Evolutionary conservation across 2,113 vertebrate genomes (phyloP), one percentile per base, ranked within the genome.

Genomic region (Taurulus bubalis): DNA sequence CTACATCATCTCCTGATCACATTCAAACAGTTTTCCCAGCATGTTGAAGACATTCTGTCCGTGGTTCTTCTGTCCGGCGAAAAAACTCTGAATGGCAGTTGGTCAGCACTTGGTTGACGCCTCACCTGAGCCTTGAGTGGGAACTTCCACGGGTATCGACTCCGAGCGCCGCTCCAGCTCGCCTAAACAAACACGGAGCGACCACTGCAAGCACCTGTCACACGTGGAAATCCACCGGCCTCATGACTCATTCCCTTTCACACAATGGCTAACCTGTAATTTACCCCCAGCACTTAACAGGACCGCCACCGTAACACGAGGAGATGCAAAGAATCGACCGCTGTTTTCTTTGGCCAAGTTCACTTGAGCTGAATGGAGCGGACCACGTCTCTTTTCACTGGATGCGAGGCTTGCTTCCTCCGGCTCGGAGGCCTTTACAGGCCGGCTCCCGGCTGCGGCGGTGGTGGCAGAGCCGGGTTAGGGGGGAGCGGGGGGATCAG

Each of bases 321-420:
- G 75, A 87, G 63, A 80, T 77, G 78, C 80, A 67, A 87, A 90
- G 71, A 87, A 81, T 77, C 70, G n/a, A 47, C 70, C 28, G 10
- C 69, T 92, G 90, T 92, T 93, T 90, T 92, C 85, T 88, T 94
- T 92, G 82, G 85, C 84, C 87, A 90, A 91, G 89, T 92, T 92
- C 90, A 87, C 72, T 89, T 87, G 88, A 90, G 86, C 90, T 89
- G 79, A 94, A 94, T 92, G 86, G 85, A 91, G 83, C 1, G 26
- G 84, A 87, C 85, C 68, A 75, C 80, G 87, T 47, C 80, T 87
- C 82, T 88, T 87, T 85, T 90, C 77, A 85, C 63, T 73, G 80
- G 82, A 90, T 83, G 85, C 89, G 77, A 93, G 82, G 85, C 90
- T 58, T 83, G 80, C 74, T 91, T 93, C 91, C 90, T 84, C 79